Evolutionary conservation across 2,888 invertebrate genomes (phyloP).

Genomic region (Napeogenes sylphis): DNA sequence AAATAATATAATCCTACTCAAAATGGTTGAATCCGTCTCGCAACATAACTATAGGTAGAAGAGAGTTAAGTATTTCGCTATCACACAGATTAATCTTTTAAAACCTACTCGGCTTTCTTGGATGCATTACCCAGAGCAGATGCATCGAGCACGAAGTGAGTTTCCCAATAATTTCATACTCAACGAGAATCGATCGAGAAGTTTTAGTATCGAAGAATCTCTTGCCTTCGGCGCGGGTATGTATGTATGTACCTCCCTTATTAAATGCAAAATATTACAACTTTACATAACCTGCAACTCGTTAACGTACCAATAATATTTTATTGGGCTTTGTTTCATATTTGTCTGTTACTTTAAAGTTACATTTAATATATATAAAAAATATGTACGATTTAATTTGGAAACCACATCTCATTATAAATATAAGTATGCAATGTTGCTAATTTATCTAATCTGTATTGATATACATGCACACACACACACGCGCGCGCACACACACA

Average conservation of each 20-base stretch:
- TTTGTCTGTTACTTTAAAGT: not conserved
- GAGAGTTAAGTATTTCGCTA: slow-evolving; percentile 44
- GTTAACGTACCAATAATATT: slow-evolving; percentile 70
- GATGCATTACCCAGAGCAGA: slow-evolving; percentile 63
- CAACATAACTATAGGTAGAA: slow-evolving; percentile 41
- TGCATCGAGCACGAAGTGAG: slow-evolving; percentile 72
- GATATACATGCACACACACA: too few relatives aligned
- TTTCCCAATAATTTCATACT: slow-evolving; percentile 75
- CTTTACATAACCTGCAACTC: slow-evolving; percentile 52
- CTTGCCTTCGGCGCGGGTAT: slow-evolving; percentile 64
- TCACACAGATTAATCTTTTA: slow-evolving; percentile 66
- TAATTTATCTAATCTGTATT: too few relatives aligned
- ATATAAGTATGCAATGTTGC: too few relatives aligned
- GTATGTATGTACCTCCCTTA: slow-evolving; percentile 63
- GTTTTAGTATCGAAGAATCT: slow-evolving; percentile 59
- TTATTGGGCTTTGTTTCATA: slow-evolving; percentile 44
- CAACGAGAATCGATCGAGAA: slow-evolving; percentile 58
- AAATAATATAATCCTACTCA: slow-evolving; percentile 17
- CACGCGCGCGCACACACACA: too few relatives aligned
- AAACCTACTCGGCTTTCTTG: slow-evolving; percentile 60
- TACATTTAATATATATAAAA: too few relatives aligned
- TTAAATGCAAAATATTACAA: slow-evolving; percentile 74
- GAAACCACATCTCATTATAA: too few relatives aligned
- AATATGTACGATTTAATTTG: too few relatives aligned
- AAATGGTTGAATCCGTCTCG: slow-evolving; percentile 28